These are phyloP conservation scores for Aphelenchoides besseyi DNA, from an alignment of 1,140 invertebrate species.

Conservation along the genomic window DNA sequence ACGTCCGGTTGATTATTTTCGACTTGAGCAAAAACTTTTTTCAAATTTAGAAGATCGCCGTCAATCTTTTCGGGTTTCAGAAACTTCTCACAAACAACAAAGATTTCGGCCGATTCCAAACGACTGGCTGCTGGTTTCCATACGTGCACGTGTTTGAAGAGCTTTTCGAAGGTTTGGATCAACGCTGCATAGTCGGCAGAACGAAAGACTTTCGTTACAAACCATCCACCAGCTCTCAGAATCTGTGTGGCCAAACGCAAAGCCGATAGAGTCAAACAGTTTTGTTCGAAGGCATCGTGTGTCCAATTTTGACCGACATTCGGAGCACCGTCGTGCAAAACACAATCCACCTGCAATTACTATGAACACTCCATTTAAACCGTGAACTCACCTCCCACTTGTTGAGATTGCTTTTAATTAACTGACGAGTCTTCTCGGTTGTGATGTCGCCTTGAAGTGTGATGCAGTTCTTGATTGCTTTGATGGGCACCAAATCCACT, in stretches of 20 bases:
- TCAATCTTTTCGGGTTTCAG: conserved; percentile 89
- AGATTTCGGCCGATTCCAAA: conserved; percentile 98
- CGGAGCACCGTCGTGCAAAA: conserved; percentile 94
- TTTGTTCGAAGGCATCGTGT: conserved; percentile 92
- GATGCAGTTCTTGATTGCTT: conserved; percentile 83
- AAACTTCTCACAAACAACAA: conserved; percentile 93
- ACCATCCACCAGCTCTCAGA: conserved; percentile 85
- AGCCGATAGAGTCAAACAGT: conserved; percentile 73
- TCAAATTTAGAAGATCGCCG: conserved; percentile 85
- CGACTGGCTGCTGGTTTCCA: conserved; percentile 97
- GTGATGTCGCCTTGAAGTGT: conserved; percentile 90
- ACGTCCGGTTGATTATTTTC: conserved; percentile 36
- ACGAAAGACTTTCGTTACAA: conserved; percentile 96
- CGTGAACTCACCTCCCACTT: conserved; percentile 72
- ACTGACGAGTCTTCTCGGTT: conserved; percentile 73
- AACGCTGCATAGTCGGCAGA: conserved; percentile 95
- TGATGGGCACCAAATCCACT: conserved; percentile 93
- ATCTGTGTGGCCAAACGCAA: conserved; percentile 88
- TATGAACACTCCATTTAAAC: too few relatives aligned
- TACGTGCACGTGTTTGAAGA: conserved; percentile 86
- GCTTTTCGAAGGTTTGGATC: conserved; percentile 89
- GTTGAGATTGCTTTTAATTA: conserved; percentile 73
- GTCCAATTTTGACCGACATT: conserved; percentile 97
- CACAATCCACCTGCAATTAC: conserved; percentile 79
- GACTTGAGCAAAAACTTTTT: conserved; percentile 87